A percentile compares a stretch with the other conserved stretches of the same genome.
These are phyloP conservation scores for Haliclona indistincta DNA, from an alignment of 37 sponge, comb jelly and placozoan genomes.

Conservation along the genomic window DNA sequence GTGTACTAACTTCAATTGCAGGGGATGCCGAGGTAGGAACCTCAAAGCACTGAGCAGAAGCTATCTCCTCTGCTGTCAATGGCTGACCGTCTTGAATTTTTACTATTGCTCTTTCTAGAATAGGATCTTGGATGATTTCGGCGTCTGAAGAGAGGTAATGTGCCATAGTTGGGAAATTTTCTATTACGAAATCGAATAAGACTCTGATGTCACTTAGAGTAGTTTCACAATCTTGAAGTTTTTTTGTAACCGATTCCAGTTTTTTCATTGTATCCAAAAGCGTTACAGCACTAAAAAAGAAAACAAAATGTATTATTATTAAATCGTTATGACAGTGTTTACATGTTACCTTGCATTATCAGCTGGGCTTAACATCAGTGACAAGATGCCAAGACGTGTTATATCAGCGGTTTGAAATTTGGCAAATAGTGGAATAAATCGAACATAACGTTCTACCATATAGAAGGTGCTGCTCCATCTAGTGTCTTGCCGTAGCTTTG, in stretches of 20 bases:
- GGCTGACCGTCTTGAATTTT: not conserved
- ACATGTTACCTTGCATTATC: not conserved
- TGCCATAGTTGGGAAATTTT: not conserved
- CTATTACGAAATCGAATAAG: not conserved
- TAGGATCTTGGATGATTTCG: not conserved
- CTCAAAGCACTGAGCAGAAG: not conserved
- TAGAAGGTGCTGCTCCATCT: not conserved
- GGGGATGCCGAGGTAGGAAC: not conserved
- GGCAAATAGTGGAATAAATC: not conserved
- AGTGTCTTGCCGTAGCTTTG: not conserved
- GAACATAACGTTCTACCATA: not conserved
- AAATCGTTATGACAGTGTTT: not conserved
- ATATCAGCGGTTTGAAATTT: not conserved
- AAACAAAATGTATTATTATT: not conserved
- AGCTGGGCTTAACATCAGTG: not conserved
- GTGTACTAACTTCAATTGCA: not conserved
- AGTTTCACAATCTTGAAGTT: not conserved
- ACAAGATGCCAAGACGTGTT: not conserved
- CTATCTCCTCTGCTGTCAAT: not conserved
- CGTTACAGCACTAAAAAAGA: not conserved
- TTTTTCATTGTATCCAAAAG: not conserved
- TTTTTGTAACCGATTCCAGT: not conserved
- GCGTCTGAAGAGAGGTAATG: not conserved
- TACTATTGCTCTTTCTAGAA: not conserved
- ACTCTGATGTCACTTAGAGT: not conserved